phyloP scores from a whole-genome alignment of 2,113 vertebrate species.

The Crotophaga sulcirostris region DNA sequence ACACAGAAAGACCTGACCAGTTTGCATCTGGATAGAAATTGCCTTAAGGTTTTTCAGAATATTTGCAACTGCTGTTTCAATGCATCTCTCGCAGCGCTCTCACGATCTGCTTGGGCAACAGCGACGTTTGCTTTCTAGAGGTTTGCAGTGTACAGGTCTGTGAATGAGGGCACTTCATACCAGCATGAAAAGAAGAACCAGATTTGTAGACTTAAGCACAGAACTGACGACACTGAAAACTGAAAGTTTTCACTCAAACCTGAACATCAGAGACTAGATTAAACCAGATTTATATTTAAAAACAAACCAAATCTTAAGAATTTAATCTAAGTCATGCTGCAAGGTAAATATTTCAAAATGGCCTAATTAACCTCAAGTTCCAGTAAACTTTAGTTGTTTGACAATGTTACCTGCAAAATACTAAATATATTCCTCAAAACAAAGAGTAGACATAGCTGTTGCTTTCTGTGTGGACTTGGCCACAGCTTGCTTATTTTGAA shows the following conservation, averaged over 20 bases:
- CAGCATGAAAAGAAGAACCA: not conserved
- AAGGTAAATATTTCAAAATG: not conserved
- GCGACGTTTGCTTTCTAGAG: not conserved
- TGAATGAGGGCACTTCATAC: not conserved
- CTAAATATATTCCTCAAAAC: not conserved
- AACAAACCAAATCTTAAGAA: not conserved
- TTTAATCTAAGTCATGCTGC: not conserved
- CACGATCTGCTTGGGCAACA: not conserved
- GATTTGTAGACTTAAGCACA: not conserved
- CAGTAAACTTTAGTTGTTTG: not conserved
- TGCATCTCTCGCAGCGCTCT: not conserved
- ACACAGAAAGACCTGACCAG: not conserved
- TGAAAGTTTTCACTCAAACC: not conserved
- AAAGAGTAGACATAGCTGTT: rapidly evolving
- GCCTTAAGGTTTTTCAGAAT: not conserved
- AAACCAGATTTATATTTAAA: not conserved
- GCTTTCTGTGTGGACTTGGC: not conserved
- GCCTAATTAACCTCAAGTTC: rapidly evolving
- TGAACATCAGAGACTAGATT: not conserved
- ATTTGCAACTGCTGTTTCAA: not conserved
- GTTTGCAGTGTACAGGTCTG: not conserved
- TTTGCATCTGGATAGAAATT: slow-evolving; percentile 37
- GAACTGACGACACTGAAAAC: not conserved
- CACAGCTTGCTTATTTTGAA: not conserved
- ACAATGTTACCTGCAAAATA: not conserved